phyloP scores from a whole-genome alignment of 1,140 invertebrate species.

The Metaphire vulgaris region DNA sequence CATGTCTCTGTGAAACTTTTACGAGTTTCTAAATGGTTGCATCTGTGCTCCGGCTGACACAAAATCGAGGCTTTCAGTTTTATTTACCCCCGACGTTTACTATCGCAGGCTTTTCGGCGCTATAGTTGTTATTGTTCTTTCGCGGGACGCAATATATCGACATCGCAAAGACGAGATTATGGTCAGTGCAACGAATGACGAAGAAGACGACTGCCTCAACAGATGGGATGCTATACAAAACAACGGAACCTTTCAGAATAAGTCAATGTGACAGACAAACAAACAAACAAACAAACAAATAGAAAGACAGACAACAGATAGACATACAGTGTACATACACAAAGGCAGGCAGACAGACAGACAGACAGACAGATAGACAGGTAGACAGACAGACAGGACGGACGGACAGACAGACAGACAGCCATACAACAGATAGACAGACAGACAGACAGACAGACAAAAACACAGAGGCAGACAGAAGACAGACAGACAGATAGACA shows the following conservation, averaged over 20 bases:
- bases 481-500: background rate
- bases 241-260: constrained; percentile 79
- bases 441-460: background rate
- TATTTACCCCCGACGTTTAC: too few relatives aligned
- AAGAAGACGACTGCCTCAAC: constrained; percentile 68
- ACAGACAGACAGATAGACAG: background rate
- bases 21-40: too few relatives aligned
- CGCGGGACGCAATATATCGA: too few relatives aligned
- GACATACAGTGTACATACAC: too few relatives aligned
- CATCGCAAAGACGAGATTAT: too few relatives aligned
- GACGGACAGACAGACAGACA: background rate
- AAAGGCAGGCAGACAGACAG: background rate
- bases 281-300: constrained; percentile 64
- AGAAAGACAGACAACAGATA: constrained; percentile 49
- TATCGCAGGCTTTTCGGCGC: too few relatives aligned
- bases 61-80: too few relatives aligned
- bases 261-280: constrained; percentile 60
- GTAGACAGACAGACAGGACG: background rate
- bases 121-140: too few relatives aligned
- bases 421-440: background rate
- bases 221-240: constrained; percentile 76
- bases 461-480: background rate
- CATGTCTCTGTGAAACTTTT: too few relatives aligned
- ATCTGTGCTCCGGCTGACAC: too few relatives aligned
- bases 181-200: constrained; percentile 84